phyloP scores from a whole-genome alignment of 2,113 vertebrate genomes.

The Syngnathus scovelli region DNA sequence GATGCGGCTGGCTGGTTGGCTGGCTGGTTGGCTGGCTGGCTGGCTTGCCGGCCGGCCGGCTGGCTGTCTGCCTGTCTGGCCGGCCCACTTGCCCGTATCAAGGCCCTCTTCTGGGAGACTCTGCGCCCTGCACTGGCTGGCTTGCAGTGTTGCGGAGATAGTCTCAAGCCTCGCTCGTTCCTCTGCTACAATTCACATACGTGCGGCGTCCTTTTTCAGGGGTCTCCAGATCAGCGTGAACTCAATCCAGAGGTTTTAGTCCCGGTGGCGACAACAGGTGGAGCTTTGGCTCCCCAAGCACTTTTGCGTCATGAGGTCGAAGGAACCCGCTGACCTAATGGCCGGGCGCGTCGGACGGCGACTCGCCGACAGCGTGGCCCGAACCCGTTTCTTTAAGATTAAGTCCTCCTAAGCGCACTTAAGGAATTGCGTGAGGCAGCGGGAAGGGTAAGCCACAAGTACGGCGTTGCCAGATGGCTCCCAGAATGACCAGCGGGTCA shows the following conservation, averaged over 20 bases:
- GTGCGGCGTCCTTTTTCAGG: conserved; percentile 25
- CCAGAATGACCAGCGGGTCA: conserved; percentile 66
- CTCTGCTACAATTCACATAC: conserved; percentile 28
- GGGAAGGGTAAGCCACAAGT: conserved; percentile 63
- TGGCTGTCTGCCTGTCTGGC: conserved; percentile 61
- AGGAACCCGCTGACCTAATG: conserved; percentile 55
- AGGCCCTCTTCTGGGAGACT: conserved; percentile 71
- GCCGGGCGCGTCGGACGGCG: conserved; percentile 32
- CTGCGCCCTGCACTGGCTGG: conserved; percentile 61
- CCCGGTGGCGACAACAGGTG: conserved; percentile 17
- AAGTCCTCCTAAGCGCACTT: conserved; percentile 67
- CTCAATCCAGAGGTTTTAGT: conserved; percentile 31
- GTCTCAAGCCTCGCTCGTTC: conserved; percentile 36
- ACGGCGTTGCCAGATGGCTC: conserved; percentile 68
- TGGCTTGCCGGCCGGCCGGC: conserved; percentile 33
- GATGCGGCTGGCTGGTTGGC: conserved; percentile 53
- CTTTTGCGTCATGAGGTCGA: conserved; percentile 31
- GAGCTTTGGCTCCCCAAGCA: conserved; percentile 7
- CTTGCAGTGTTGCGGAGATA: conserved; percentile 58
- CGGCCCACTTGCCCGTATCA: conserved; percentile 54
- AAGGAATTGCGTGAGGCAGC: conserved; percentile 63
- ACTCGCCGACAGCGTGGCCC: conserved; percentile 41
- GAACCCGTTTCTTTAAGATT: conserved; percentile 69
- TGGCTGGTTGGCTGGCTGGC: too few relatives aligned
- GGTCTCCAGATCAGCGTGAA: conserved; percentile 19